phyloP scores from a whole-genome alignment of 2,113 vertebrate genomes.

The Corythoichthys haematopterus region DNA sequence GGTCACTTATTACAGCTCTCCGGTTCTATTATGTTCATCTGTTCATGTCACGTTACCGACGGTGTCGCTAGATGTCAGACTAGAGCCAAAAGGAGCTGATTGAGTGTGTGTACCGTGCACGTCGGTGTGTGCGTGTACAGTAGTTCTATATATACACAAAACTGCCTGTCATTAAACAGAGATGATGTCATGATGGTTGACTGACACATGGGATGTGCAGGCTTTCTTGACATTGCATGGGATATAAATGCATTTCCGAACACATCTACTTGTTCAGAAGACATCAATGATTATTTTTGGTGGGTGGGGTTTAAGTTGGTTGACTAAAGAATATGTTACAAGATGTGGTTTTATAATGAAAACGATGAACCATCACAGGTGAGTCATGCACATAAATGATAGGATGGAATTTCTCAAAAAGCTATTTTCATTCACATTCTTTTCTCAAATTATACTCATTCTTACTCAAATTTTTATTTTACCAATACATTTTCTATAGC shows the following conservation, averaged over 20 bases:
- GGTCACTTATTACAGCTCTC: conserved; percentile 5
- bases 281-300: no score
- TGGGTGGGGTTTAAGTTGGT: no score
- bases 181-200: conserved; percentile 44
- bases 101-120: conserved; percentile 12
- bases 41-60: conserved; percentile 39
- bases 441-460: no score
- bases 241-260: not conserved
- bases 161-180: conserved; percentile 46
- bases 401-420: no score
- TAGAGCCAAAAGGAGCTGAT: conserved; percentile 58
- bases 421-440: no score
- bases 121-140: conserved; percentile 20
- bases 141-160: conserved; percentile 6
- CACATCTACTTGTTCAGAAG: not conserved
- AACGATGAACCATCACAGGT: no score
- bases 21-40: conserved; percentile 25
- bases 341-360: no score
- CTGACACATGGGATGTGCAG: conserved; percentile 6
- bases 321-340: no score
- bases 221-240: conserved; percentile 1
- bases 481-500: no score
- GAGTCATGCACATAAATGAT: no score
- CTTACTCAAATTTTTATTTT: no score
- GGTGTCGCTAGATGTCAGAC: conserved; percentile 70